Evolutionary conservation across 2,797 vertebrate species (phyloP).

Genomic region (Mareca strepera): DNA sequence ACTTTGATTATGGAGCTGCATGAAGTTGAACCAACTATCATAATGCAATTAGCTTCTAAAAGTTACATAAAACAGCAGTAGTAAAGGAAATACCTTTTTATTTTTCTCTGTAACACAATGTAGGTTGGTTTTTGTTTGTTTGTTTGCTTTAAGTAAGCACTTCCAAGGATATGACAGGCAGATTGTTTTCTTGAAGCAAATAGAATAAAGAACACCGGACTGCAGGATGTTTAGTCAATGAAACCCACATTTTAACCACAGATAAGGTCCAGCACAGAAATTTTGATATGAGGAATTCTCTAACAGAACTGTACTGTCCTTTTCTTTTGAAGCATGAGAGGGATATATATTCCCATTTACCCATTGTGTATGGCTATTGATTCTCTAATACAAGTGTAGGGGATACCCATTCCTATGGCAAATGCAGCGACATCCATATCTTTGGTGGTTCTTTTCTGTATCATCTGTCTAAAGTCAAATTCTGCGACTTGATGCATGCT

Average conservation of each 20-base stretch:
- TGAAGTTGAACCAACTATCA: not conserved
- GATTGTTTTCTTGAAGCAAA: not conserved
- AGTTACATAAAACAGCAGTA: not conserved
- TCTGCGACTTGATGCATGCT: not conserved
- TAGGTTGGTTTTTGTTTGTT: not conserved
- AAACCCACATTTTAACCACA: not conserved
- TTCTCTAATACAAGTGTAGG: not conserved
- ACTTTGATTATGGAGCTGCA: not conserved
- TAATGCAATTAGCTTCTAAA: not conserved
- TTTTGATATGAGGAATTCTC: not conserved
- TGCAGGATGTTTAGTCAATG: not conserved
- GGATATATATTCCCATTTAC: not conserved
- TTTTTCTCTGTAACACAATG: not conserved
- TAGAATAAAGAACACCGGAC: not conserved
- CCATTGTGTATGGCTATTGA: not conserved
- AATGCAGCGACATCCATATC: not conserved
- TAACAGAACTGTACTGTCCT: not conserved
- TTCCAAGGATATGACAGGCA: not conserved
- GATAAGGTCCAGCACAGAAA: not conserved
- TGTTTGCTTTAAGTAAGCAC: not conserved
- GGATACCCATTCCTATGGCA: not conserved
- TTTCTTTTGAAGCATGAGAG: not conserved
- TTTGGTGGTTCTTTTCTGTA: not conserved
- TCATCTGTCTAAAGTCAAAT: not conserved
- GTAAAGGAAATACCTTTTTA: not conserved